Conservation (phyloP, 2,888 invertebrate species). For the Pyrgus malvae region DNA sequence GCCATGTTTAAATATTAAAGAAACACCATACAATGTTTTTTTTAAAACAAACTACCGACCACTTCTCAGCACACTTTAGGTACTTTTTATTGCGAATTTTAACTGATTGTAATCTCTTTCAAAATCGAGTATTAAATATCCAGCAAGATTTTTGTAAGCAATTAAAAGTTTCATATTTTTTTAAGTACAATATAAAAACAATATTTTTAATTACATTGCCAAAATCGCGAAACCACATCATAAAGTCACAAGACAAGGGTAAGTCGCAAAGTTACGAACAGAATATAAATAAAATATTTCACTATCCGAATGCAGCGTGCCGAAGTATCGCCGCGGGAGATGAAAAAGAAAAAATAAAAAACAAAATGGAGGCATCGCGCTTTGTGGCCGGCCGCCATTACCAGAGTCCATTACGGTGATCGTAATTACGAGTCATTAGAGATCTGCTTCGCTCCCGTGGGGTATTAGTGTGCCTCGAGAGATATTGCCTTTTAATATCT, state of each 20-base stretch:
- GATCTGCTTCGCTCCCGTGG: constrained; percentile 53
- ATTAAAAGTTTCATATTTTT: no score
- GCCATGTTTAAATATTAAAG: no score
- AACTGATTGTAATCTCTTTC: no score
- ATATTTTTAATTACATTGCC: constrained; percentile 7
- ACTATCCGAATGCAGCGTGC: constrained; percentile 15
- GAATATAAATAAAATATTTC: constrained; percentile 27
- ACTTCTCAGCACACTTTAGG: no score
- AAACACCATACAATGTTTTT: no score
- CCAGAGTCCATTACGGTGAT: constrained; percentile 65
- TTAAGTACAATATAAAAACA: not conserved
- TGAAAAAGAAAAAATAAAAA: constrained; percentile 49
- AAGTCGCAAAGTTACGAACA: not conserved
- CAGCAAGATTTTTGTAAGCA: not conserved
- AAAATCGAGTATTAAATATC: no score
- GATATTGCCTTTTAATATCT: constrained; percentile 71
- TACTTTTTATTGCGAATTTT: no score
- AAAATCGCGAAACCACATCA: constrained; percentile 9
- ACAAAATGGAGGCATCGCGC: constrained; percentile 61
- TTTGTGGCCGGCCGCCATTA: constrained; percentile 67
- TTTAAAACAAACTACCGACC: no score
- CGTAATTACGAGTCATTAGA: constrained; percentile 79
- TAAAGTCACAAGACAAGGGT: not conserved
- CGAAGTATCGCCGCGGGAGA: constrained; percentile 27
- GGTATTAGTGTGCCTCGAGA: constrained; percentile 49